These are phyloP conservation scores for Chlorodrepanis virens DNA, from an alignment of 2,113 vertebrate species.

Conservation along the genomic window DNA sequence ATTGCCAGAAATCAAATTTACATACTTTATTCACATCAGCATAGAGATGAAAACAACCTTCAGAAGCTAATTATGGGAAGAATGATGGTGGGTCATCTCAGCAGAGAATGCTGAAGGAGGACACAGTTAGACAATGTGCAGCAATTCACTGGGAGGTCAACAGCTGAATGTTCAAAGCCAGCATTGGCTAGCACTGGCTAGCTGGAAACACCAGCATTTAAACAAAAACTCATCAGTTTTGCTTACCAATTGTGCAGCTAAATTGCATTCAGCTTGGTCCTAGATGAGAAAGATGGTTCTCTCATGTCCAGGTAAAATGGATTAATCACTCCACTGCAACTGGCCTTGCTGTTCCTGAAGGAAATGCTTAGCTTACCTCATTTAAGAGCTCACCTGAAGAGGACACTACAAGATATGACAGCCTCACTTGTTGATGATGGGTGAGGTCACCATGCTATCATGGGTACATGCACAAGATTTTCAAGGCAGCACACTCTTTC, in stretches of 20 bases:
- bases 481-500: neutral
- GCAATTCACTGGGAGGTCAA: neutral
- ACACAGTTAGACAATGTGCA: neutral
- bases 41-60: neutral
- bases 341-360: neutral
- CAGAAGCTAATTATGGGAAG: neutral
- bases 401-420: neutral
- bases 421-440: neutral
- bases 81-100: neutral
- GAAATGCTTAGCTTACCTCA: neutral
- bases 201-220: neutral
- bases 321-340: neutral
- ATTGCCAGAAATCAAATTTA: conserved; percentile 18
- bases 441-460: neutral
- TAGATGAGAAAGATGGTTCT: neutral
- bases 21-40: neutral
- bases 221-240: neutral
- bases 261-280: neutral
- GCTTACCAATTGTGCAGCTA: neutral
- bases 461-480: neutral
- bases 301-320: neutral
- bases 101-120: neutral
- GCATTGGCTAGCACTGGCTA: neutral
- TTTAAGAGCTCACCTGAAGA: neutral
- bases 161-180: neutral